These are phyloP conservation scores for Arion vulgaris DNA, from an alignment of 1,140 invertebrate species.

Conservation along the genomic window DNA sequence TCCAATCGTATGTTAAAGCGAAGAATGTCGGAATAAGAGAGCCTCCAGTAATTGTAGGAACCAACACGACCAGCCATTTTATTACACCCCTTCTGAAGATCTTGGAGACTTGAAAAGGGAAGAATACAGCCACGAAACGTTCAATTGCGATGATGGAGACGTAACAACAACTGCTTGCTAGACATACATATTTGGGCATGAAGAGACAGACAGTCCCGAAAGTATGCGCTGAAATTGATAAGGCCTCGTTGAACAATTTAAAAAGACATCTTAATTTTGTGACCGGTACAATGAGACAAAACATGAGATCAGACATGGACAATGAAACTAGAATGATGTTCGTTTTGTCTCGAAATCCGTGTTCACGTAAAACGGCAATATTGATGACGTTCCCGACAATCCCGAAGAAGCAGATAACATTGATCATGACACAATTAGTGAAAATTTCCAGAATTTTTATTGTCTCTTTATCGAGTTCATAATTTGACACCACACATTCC, in stretches of 20 bases:
- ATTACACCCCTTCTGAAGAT: not conserved
- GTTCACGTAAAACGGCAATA: not conserved
- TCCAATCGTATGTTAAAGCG: not conserved
- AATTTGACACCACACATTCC: no score
- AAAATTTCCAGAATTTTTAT: not conserved
- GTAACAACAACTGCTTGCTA: not conserved
- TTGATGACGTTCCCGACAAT: constrained; percentile 7
- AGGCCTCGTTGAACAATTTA: not conserved
- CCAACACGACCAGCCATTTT: not conserved
- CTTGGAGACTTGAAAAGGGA: constrained; percentile 8
- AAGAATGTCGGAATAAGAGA: not conserved
- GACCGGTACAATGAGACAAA: not conserved
- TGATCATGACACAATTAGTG: constrained; percentile 3
- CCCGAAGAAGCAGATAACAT: constrained; percentile 12
- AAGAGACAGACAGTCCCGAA: constrained; percentile 5
- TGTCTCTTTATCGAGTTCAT: not conserved
- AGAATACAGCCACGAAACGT: constrained; percentile 17
- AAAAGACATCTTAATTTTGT: not conserved
- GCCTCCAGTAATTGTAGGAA: not conserved
- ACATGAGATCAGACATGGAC: constrained; percentile 9
- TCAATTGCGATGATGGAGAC: constrained; percentile 7
- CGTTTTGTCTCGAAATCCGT: constrained; percentile 2
- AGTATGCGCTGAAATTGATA: not conserved
- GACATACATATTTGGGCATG: constrained; percentile 12
- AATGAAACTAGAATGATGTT: constrained; percentile 5